Evolutionary conservation across 2,797 vertebrate species (phyloP), one percentile per base, ranked within the genome.

Genomic region (Spinibarbus caldwelli): DNA sequence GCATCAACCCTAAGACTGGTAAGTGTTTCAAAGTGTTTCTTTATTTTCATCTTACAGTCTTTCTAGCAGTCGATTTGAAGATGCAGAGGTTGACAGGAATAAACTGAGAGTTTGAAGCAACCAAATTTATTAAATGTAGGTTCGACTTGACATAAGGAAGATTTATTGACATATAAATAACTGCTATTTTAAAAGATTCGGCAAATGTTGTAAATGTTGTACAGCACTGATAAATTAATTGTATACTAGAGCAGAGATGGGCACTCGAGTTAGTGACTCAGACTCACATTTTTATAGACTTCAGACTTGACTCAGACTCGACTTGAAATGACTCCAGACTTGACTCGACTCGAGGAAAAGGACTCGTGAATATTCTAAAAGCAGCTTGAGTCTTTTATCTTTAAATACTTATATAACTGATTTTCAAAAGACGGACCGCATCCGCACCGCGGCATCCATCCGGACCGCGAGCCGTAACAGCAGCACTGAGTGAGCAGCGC

Each of bases 1-100:
- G 93, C 85, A 96, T 99, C 81, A 96, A 97, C 86, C 83, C 95
- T 79, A 97, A 95, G 94, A 98, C 97, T 86, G 98, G 98, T 99
- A 94, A 91, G 96, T 49, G 6, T 31, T 19, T 75, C 21, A 29
- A 57, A 41, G 11, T 23, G 66, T 21, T 54, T 54, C 73, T 43
- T 23, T 31, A 49, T 84, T 84, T 71, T 70, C 66, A 78, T 59
- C 26, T 47, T 36, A 68, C 26, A n/a, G 38, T 34, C 21, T 2
- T 70, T 52, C 29, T n/a, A 29, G 52, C 8, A 26, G 34, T 47
- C 2, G 4, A 31, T 64, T 29, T 47, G 21, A 83, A 83, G 57
- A 52, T 41, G 62, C 31, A 21, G 23, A 83, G 71, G 59, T 64
- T 66, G 31, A 83, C 41, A 31, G 52, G 26, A 82, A 6, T 57